Base-by-base conservation (phyloP, 2,113 vertebrate species). In the Fulmarus glacialis region DNA sequence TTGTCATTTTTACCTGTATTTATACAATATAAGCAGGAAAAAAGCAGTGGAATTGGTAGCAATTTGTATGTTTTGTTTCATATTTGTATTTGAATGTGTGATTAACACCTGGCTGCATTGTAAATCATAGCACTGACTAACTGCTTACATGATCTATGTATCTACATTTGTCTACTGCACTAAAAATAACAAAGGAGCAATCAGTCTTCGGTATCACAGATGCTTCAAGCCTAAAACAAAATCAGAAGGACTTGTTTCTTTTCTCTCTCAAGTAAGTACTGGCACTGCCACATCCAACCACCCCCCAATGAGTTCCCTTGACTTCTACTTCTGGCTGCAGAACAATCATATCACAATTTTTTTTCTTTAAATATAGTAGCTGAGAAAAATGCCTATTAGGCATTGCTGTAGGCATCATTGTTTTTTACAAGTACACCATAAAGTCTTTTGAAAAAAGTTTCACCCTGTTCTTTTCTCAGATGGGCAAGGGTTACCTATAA, bases 21-120 rank as follows among this genome's bases (percentile, higher is more conserved):
- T 56, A 22, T 75, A 15, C 29, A 32, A 16, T 13, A 7, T 5
- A 20, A 75, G 15, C 8, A 14, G 32, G 24, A 24, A 13, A 24
- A 34, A 34, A 60, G 7, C 26, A 45, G 32, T 42, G 58, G 12
- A n/a, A 30, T 16, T 4, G 18, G 32, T 18, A 53, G 22, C 1
- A n/a, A 6, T 38, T 50, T 42, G 27, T n/a, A 2, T 13, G 21
- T 3, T 42, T 23, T 73, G 23, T 7, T 58, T 73, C 0, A 0
- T 26, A 16, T 64, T 59, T 32, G 18, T 24, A 2, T 60, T 75
- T 43, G 20, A n/a, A 70, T 40, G 18, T 53, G 58, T 34, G 24
- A 36, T 34, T 42, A 48, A 26, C 29, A 16, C 7, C 23, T 26
- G 48, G 42, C 50, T 85, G 52, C n/a, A 8, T 30, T 36, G 43